Evolutionary conservation across 2,888 invertebrate species (phyloP).

Genomic region (Drepanosiphum platanoidis): DNA sequence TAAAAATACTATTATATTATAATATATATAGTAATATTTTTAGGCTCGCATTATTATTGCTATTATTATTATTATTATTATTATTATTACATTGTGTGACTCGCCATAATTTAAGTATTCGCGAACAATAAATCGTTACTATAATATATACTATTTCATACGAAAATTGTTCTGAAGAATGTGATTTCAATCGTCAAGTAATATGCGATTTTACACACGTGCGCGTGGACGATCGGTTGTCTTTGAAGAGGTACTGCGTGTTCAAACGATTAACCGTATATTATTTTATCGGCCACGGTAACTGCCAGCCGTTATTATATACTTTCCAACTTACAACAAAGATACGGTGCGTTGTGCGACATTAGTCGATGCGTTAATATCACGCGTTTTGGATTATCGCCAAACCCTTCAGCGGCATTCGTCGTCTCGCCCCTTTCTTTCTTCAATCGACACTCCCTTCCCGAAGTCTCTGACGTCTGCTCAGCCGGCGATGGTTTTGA

Average conservation of each 20-base stretch:
- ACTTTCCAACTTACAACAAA: neutral
- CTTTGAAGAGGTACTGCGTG: neutral
- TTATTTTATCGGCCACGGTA: neutral
- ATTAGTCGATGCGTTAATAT: neutral
- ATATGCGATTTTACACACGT: neutral
- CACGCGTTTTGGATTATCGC: neutral
- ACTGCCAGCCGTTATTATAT: neutral
- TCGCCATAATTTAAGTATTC: slow-evolving; percentile 38
- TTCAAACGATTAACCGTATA: too few relatives aligned
- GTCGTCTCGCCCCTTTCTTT: neutral
- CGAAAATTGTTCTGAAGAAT: neutral
- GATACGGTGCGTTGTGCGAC: neutral
- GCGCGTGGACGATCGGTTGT: neutral
- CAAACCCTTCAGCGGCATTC: neutral
- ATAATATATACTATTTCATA: neutral
- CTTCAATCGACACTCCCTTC: neutral
- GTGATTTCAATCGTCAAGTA: too few relatives aligned
- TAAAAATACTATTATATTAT: slow-evolving; percentile 1
- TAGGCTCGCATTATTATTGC: neutral
- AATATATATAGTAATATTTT: neutral
- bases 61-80: neutral
- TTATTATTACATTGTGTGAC: neutral
- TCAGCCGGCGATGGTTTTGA: neutral
- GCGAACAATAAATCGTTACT: slow-evolving; percentile 23
- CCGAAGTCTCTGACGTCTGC: neutral